Base-by-base conservation (phyloP, 1,140 invertebrate species). In the Wiebesia pumilae region DNA sequence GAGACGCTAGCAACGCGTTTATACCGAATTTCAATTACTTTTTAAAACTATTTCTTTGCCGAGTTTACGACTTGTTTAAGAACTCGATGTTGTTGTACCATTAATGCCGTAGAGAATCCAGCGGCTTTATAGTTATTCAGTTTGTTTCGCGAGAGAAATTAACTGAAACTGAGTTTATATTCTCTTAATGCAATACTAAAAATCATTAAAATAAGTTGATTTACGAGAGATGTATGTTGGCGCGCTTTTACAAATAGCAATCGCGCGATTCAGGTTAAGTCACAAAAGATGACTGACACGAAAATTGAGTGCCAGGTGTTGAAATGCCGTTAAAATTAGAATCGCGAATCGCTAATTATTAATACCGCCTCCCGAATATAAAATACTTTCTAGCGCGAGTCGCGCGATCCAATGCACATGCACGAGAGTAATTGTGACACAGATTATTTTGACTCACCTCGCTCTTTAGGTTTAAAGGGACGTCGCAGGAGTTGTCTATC, bases 401-500 rank as follows among this genome's bases (percentile, higher is more conserved):
- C 51, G 51, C 51, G 51, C 51, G 51, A 19, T 14, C 9, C 9
- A 9, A 19, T 14, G 1, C 19, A 6, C 51, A 21, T 54, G 51
- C 19, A 69, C 82, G 27, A 14, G 7, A 21, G 75, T 33, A 40
- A 84, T 73, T 19, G 27, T 81, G 30, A 69, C 30, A 35, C 33
- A 69, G n/a, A 9, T 69, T 21, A 24, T 38, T 71, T 71, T 12
- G 30, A 89, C 91, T 92, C 90, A 94, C 93, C 93, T 94, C 93
- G 91, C 92, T 94, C 90, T 94, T 94, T 85, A 94, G 91, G 90
- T 94, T 94, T 88, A 94, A 89, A 88, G 93, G 93, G 85, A 94
- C 90, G 88, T 94, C 93, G 90, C 92, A 93, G 88, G 93, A 91
- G 80, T 89, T 91, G 89, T 94, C 93, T 89, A 92, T 90, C 85